phyloP scores from a whole-genome alignment of 2,888 invertebrate genomes.

The Boloria selene region DNA sequence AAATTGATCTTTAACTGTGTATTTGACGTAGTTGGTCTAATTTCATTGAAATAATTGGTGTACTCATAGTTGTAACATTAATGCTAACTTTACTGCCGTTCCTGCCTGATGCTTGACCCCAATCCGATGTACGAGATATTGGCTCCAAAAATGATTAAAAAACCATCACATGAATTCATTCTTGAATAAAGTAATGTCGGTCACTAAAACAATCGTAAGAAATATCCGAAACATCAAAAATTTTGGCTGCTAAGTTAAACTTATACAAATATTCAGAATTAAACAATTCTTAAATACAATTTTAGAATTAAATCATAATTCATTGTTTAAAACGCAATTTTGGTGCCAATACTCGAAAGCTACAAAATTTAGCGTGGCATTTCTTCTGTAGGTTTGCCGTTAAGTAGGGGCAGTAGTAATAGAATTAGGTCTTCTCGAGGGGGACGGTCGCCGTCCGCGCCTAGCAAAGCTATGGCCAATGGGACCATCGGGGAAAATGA shows the following conservation, averaged over 20 bases:
- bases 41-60: background rate
- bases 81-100: conserved; percentile 48
- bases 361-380: conserved; percentile 48
- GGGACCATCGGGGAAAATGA: conserved; percentile 50
- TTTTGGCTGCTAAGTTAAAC: no score
- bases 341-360: conserved; percentile 40
- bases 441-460: conserved; percentile 73
- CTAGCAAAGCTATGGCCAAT: conserved; percentile 56
- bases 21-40: background rate
- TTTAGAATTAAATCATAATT: background rate
- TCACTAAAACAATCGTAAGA: no score
- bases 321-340: conserved; percentile 4
- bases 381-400: conserved; percentile 84
- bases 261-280: no score
- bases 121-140: conserved; percentile 27
- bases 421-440: conserved; percentile 81
- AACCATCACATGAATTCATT: no score
- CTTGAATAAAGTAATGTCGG: no score
- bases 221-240: no score
- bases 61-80: conserved; percentile 9
- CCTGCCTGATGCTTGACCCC: conserved; percentile 73
- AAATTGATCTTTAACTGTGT: background rate
- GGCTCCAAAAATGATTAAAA: conserved; percentile 21
- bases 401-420: conserved; percentile 84
- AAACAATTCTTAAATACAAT: no score